Evolutionary conservation across 2,113 vertebrate species (phyloP), one percentile per base, ranked within the genome.

Genomic region (Salminus brasiliensis): DNA sequence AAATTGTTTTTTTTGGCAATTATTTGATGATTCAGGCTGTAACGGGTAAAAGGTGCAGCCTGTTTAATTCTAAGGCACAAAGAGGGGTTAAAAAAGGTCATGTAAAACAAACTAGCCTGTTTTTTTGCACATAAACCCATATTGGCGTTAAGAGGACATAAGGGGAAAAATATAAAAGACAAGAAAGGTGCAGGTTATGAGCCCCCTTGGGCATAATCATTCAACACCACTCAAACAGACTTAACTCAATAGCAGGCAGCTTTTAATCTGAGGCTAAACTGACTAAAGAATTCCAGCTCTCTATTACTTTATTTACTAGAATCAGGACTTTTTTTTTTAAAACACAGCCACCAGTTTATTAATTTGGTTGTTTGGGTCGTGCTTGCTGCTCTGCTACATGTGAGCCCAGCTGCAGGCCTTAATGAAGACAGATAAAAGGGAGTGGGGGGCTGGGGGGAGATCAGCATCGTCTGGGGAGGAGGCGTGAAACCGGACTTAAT

Each of bases 401-500:
- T 25, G 36, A 67, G 60, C 30, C 21, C 18, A 82, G 86, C 84
- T 59, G 52, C 55, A 49, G 72, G 67, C 68, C 73, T 86, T 76
- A 78, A 84, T 80, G 80, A 76, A 57, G 78, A 67, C 72, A 74
- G 53, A 78, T 81, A 52, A 79, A 83, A 84, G 72, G 36, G 65
- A 10, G 68, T 32, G 52, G 66, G 78, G 74, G 29, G 53, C 12
- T 52, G 63, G 43, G 3, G 16, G 60, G 34, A 77, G 68, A 77
- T 77, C 74, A 76, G 53, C 43, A 55, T 70, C 29, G 75, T 81
- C 78, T 76, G 69, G 78, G 74, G 49, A 81, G 49, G 66, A 76
- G 69, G 74, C 57, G 30, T 83, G 72, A 79, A 86, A 85, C 49
- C 72, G 68, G 63, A 75, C 78, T 85, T 86, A 85, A 88, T 84